Evolutionary conservation across 2,888 invertebrate species (phyloP), one percentile per base, ranked within the genome.

Genomic region (Leistus spinibarbis): DNA sequence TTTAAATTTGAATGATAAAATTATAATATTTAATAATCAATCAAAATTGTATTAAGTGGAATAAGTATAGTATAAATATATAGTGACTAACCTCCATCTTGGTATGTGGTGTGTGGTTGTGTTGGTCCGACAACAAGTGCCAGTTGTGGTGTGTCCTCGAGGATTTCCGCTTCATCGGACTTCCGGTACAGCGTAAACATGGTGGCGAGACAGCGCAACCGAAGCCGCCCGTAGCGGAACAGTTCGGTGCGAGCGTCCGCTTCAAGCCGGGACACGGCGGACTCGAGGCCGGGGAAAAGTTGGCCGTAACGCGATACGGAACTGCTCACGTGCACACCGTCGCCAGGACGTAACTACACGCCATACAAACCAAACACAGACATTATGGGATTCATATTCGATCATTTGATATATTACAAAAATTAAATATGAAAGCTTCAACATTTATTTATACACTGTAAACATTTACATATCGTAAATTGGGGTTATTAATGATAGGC

Each of bases 181-280:
- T 81, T 78, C 75, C 80, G 79, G 79, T 85, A 85, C 75, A 85
- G 79, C 53, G 82, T 80, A 79, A 82, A 84, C 82, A 85, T 82
- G 22, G 83, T 82, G 66, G 84, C 84, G 77, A 82, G 79, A 78
- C 85, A 85, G 64, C 82, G 81, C 22, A 85, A 79, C 74, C 82
- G 82, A 79, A 85, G 81, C 78, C 83, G 84, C 66, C 84, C 83
- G 76, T 80, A 81, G 73, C 83, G 82, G 81, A 85, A 85, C 67
- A 84, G 80, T 69, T 82, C 82, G 63, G 82, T 80, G 27, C 82
- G 81, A 20, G 83, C 83, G 74, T 81, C 81, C 76, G 85, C 81
- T 23, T 82, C 80, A 66, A 84, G 81, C 60, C 82, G 81, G 17
- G 84, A 84, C 54, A 82, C 81, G 13, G 83, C 82, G 9, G 81